Percentiles rank a stretch among this genome's conserved stretches.
Evolutionary conservation across 1,140 invertebrate genomes (phyloP).

Genomic region (Aphidius ervi): DNA sequence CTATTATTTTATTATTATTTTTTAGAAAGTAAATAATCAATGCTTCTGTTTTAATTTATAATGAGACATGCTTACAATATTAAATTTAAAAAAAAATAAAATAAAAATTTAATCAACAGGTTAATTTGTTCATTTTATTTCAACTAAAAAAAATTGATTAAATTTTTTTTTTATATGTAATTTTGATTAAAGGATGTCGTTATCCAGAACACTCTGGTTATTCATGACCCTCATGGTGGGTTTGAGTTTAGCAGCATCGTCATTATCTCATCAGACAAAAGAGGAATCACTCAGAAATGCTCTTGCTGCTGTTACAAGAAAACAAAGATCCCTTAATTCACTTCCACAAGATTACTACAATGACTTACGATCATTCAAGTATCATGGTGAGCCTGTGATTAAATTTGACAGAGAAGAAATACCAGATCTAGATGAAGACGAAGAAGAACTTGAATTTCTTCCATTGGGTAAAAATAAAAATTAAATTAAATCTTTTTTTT

Average conservation of each 20-base stretch:
- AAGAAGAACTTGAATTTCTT: constrained; percentile 39
- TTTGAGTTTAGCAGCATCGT: constrained; percentile 25
- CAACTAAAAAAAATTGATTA: no score
- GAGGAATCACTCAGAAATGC: constrained; percentile 49
- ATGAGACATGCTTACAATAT: no score
- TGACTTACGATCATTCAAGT: constrained; percentile 39
- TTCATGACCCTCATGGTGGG: constrained; percentile 28
- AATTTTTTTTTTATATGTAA: not conserved
- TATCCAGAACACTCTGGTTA: constrained; percentile 20
- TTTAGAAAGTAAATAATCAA: no score
- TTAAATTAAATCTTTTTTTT: not conserved
- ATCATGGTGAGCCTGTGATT: constrained; percentile 33
- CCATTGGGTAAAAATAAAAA: constrained; percentile 28
- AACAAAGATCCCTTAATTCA: constrained; percentile 43
- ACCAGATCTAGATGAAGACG: constrained; percentile 20
- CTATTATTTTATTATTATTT: no score
- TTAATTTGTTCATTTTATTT: no score
- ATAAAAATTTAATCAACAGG: no score
- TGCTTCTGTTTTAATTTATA: no score
- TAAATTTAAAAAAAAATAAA: no score
- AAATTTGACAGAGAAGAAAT: constrained; percentile 32
- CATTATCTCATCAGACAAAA: constrained; percentile 27
- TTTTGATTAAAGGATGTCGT: not conserved
- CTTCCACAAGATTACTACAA: constrained; percentile 39
- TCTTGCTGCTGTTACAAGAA: constrained; percentile 48